Conservation (phyloP, 2,888 invertebrate genomes). For the Sphaerophoria taeniata region DNA sequence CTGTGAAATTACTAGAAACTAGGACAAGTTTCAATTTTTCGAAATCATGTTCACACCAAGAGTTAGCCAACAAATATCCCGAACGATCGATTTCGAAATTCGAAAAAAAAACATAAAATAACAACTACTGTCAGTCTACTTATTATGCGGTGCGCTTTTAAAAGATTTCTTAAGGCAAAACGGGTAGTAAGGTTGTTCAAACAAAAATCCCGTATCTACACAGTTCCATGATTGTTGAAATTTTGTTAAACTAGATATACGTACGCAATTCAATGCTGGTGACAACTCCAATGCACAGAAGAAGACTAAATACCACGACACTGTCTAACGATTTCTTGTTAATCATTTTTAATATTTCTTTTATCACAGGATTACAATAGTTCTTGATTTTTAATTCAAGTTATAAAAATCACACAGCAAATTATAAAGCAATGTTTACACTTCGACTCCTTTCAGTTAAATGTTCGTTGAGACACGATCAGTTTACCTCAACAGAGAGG, state of each 20-base stretch:
- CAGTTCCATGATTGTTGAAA: conserved; percentile 26
- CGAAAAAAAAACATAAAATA: conserved; percentile 33
- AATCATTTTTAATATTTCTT: conserved; percentile 30
- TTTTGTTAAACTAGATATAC: conserved; percentile 45
- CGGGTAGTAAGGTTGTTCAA: conserved; percentile 49
- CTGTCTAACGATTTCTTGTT: conserved; percentile 29
- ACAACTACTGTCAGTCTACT: conserved; percentile 12
- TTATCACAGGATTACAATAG: conserved; percentile 50
- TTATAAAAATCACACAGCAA: conserved; percentile 4
- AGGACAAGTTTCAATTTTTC: conserved; percentile 58
- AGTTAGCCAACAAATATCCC: conserved; percentile 44
- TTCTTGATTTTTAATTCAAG: conserved; percentile 2
- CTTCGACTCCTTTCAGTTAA: conserved; percentile 48
- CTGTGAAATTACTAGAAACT: conserved; percentile 38
- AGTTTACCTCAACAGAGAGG: conserved; percentile 40
- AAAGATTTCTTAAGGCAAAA: conserved; percentile 59
- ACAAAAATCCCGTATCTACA: conserved; percentile 49
- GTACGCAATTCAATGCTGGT: conserved; percentile 61
- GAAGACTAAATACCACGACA: conserved; percentile 31
- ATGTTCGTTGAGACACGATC: conserved; percentile 37
- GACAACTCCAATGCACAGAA: conserved; percentile 56
- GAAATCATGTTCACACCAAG: conserved; percentile 3
- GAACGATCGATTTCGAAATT: conserved; percentile 33
- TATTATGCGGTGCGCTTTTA: conserved; percentile 24
- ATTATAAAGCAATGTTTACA: conserved; percentile 39